phyloP scores from a whole-genome alignment of 2,888 invertebrate species.

The Spodoptera littoralis region DNA sequence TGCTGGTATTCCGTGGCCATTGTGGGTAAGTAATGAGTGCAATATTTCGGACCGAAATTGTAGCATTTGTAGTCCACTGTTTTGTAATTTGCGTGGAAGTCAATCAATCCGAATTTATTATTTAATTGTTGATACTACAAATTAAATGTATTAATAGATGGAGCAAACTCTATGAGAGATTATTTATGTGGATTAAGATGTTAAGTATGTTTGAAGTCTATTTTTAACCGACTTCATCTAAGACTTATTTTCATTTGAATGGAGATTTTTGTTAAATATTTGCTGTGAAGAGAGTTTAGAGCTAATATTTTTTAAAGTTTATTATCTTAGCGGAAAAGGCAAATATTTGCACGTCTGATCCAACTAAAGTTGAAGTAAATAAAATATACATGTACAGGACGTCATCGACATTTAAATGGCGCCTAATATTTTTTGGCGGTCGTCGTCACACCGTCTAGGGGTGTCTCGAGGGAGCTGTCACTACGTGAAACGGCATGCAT shows the following conservation, averaged over 20 bases:
- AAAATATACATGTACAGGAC: neutral
- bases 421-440: conserved; percentile 25
- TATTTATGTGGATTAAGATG: neutral
- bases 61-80: conserved; percentile 44
- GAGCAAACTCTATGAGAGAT: neutral
- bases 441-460: conserved; percentile 39
- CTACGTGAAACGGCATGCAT: conserved; percentile 28
- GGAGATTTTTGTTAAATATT: too few species aligned
- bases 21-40: conserved; percentile 66
- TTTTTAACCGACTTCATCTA: neutral
- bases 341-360: too few species aligned
- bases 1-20: conserved; percentile 65
- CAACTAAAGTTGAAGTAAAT: neutral
- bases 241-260: conserved; percentile 1
- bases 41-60: conserved; percentile 62
- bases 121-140: conserved; percentile 2
- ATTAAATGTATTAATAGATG: neutral
- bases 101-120: conserved; percentile 8
- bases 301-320: too few species aligned
- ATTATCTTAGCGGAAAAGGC: too few species aligned
- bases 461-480: conserved; percentile 36
- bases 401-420: conserved; percentile 4
- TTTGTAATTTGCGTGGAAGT: conserved; percentile 21
- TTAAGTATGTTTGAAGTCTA: neutral
- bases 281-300: too few species aligned